These are phyloP conservation scores for Zophobas atratus DNA, from an alignment of 1,140 invertebrate species.

Conservation along the genomic window DNA sequence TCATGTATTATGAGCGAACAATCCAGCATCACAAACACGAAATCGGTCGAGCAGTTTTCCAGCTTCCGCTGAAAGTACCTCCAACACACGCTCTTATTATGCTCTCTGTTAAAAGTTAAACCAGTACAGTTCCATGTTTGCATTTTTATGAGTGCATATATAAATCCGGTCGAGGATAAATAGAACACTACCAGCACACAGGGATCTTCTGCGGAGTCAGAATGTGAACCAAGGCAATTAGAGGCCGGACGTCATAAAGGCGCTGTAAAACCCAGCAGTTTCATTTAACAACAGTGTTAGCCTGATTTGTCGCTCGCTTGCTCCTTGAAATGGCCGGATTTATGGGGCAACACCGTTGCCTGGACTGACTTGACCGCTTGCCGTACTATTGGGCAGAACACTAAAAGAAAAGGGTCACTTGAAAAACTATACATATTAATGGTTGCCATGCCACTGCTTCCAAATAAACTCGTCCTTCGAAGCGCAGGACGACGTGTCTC, in stretches of 20 bases:
- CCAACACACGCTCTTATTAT: no score
- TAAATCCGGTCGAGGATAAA: constrained; percentile 22
- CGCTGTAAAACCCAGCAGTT: constrained; percentile 48
- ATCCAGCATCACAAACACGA: constrained; percentile 15
- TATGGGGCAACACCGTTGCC: constrained; percentile 18
- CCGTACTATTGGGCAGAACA: constrained; percentile 7
- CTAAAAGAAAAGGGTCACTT: constrained; percentile 37
- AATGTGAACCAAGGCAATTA: constrained; percentile 20
- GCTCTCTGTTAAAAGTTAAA: no score
- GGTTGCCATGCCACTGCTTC: background rate
- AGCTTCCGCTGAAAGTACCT: constrained; percentile 9
- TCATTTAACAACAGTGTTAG: constrained; percentile 50
- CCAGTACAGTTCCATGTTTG: background rate
- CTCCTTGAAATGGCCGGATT: constrained; percentile 42
- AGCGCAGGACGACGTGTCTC: background rate
- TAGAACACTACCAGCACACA: background rate
- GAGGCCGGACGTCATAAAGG: constrained; percentile 45
- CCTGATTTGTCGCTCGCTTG: constrained; percentile 48
- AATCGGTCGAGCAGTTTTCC: constrained; percentile 5
- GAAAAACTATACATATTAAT: constrained; percentile 39
- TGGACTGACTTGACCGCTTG: constrained; percentile 18
- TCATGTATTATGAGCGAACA: constrained; percentile 33
- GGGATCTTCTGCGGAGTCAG: background rate
- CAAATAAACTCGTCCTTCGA: constrained; percentile 9
- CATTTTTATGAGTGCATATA: constrained; percentile 21